Evolutionary conservation across 2,113 vertebrate species (phyloP), one percentile per base, ranked within the genome.

Genomic region (Xenopus borealis): DNA sequence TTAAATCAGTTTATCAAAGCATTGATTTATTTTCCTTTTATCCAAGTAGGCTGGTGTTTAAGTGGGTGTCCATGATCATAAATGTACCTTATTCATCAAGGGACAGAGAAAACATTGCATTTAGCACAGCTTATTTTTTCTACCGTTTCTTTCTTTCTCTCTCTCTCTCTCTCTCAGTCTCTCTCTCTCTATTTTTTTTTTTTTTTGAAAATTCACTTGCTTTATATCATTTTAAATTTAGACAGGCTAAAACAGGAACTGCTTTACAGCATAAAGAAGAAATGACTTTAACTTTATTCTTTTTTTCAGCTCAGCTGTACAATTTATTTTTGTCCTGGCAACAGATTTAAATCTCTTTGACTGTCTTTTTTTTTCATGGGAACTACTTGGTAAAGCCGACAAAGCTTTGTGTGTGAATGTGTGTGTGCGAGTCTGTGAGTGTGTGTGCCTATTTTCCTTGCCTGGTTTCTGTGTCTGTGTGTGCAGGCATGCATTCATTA

Each of bases 401-500:
- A 84, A 81, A 65, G 85, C 86, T 78, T 80, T 90, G 81, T 86
- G 83, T 82, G 80, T 72, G 53, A 62, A 72, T 72, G 80, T 86
- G 91, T 84, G 89, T 55, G 53, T n/a, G 17, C 17, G 53, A 8
- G 53, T 55, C 7, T n/a, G 14, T 55, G 53, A 16, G 14, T n/a
- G 53, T n/a, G 14, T 50, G 47, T 40, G 33, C 33, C 5, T 40
- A 40, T 40, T 40, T 40, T 40, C 33, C 33, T 40, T 85, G 90
- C 89, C 80, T 62, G 83, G 91, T 85, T 91, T 89, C 90, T 86
- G 88, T 85, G 88, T 88, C 82, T 83, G 83, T 86, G 88, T 86
- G 91, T 84, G 89, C 90, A 92, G 92, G 92, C 91, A 90, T 92
- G 88, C 92, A 93, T 91, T 93, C 90, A 90, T 93, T 91, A 91